Conservation (phyloP, 1,140 invertebrate genomes). For the Phymorhynchus buccinoides region DNA sequence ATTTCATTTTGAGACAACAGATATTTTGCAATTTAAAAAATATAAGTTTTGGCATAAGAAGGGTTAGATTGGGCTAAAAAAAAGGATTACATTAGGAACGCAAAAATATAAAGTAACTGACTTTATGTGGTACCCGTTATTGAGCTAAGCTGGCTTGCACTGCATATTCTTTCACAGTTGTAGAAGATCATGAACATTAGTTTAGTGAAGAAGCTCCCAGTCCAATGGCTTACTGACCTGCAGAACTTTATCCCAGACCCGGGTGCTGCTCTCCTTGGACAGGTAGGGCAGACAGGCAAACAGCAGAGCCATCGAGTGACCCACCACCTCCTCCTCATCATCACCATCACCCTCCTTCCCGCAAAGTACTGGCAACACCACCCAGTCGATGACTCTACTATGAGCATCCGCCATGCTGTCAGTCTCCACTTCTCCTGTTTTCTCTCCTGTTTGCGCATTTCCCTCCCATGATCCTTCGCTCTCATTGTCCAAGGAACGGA, state of each 20-base stretch:
- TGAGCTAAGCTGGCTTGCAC: no score
- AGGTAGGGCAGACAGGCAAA: slow-evolving; percentile 30
- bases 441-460: background rate
- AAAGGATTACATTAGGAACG: no score
- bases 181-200: no score
- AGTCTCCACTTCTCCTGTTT: background rate
- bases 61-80: no score
- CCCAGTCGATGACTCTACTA: slow-evolving; percentile 9
- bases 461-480: background rate
- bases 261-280: background rate
- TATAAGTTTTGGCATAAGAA: no score
- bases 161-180: no score
- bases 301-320: slow-evolving; percentile 40
- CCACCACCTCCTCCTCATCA: slow-evolving; percentile 40
- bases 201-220: no score
- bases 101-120: no score
- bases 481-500: background rate
- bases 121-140: no score
- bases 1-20: no score
- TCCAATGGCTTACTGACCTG: slow-evolving; percentile 24
- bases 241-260: slow-evolving; percentile 37
- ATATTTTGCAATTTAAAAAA: no score
- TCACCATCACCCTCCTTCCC: slow-evolving; percentile 22
- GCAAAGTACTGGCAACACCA: slow-evolving; percentile 49
- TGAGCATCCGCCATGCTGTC: background rate